These are phyloP conservation scores for Enoplosus armatus DNA, from an alignment of 2,797 vertebrate genomes.

Conservation along the genomic window DNA sequence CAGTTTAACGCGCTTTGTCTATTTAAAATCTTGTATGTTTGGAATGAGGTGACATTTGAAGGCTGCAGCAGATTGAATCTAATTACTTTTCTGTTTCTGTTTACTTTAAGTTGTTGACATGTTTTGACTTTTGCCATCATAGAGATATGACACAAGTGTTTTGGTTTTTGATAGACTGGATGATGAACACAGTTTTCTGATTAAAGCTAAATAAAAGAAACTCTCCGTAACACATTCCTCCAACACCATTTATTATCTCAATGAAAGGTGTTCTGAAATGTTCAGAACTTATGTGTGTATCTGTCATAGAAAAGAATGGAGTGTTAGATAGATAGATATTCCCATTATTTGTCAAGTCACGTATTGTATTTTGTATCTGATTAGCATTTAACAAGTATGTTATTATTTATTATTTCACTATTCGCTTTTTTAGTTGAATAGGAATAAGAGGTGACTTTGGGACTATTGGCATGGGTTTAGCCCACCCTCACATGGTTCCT, in stretches of 20 bases:
- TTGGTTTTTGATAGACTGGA: neutral
- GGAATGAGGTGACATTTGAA: conserved; percentile 13
- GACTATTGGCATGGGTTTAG: neutral
- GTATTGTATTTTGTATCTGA: neutral
- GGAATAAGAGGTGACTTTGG: neutral
- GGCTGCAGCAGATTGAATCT: neutral
- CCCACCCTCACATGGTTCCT: neutral
- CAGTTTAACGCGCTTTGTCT: conserved; percentile 21
- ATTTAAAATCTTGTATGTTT: conserved; percentile 11
- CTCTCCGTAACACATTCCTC: neutral
- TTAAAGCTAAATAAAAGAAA: neutral
- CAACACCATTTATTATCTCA: neutral
- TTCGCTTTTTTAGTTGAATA: neutral
- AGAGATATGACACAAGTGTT: neutral
- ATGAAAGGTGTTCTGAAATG: neutral
- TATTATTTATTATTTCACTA: neutral
- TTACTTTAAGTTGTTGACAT: neutral
- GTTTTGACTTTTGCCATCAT: neutral
- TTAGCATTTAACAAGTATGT: neutral
- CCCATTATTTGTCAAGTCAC: neutral
- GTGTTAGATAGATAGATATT: neutral
- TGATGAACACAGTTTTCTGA: neutral
- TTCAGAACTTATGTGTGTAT: neutral
- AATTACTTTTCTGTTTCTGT: neutral
- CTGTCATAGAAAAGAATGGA: neutral